Evolutionary conservation across 1,140 invertebrate species (phyloP).

Genomic region (Drosophila pallidifrons): DNA sequence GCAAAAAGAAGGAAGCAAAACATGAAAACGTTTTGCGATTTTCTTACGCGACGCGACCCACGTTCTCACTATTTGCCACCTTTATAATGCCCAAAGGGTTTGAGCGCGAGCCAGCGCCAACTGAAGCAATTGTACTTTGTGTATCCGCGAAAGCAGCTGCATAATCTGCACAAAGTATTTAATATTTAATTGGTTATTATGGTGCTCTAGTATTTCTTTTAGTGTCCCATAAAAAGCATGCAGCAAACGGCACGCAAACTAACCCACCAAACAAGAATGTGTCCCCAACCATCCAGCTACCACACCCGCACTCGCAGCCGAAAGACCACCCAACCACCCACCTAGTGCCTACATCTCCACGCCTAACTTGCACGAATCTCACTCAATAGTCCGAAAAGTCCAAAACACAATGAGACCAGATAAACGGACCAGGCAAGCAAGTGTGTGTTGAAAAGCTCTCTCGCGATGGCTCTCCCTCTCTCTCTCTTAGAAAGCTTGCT

Average conservation of each 20-base stretch:
- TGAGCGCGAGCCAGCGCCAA: not conserved
- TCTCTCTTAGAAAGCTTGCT: not conserved
- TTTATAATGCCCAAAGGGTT: not conserved
- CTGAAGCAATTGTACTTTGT: conserved; percentile 11
- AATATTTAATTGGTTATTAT: conserved; percentile 50
- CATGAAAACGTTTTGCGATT: not conserved
- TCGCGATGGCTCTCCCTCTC: conserved; percentile 26
- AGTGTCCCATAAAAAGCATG: conserved; percentile 68
- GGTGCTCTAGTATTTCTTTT: conserved; percentile 57
- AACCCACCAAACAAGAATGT: conserved; percentile 19
- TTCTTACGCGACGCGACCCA: not conserved
- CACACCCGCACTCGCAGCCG: conserved; percentile 50
- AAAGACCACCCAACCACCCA: not conserved
- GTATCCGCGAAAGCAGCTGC: conserved; percentile 17
- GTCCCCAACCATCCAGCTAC: conserved; percentile 25
- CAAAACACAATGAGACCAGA: conserved; percentile 48
- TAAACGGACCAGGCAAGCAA: conserved; percentile 56
- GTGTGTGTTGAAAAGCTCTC: conserved; percentile 53
- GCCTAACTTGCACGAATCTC: conserved; percentile 48
- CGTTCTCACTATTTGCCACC: not conserved
- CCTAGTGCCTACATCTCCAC: not conserved
- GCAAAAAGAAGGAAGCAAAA: not conserved
- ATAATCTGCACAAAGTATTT: conserved; percentile 38
- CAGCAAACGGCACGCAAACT: conserved; percentile 63
- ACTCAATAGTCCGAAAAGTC: conserved; percentile 77